Conservation (phyloP, 1,140 invertebrate species). For the Listronotus bonariensis region DNA sequence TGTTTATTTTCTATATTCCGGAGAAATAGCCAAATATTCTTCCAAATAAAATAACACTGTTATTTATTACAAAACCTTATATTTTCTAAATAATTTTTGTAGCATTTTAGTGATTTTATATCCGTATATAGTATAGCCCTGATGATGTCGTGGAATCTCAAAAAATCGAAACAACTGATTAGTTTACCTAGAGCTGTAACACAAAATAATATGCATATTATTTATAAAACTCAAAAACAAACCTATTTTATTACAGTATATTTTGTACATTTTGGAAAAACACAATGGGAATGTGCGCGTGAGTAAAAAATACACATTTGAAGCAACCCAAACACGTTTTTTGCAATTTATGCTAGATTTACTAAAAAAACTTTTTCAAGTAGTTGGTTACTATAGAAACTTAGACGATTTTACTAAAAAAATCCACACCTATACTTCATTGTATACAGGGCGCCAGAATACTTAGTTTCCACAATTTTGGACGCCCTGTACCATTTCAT, state of each 20-base stretch:
- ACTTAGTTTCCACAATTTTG: background rate
- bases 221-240: constrained; percentile 14
- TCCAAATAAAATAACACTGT: no score
- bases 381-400: constrained; percentile 32
- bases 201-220: background rate
- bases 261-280: constrained; percentile 46
- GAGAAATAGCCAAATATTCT: no score
- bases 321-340: constrained; percentile 23
- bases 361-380: constrained; percentile 35
- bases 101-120: no score
- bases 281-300: constrained; percentile 48
- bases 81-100: no score
- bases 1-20: no score
- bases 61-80: no score
- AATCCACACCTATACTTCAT: constrained; percentile 26
- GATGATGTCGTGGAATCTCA: no score
- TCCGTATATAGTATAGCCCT: no score
- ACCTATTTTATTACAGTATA: constrained; percentile 46
- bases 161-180: no score
- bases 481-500: constrained; percentile 13
- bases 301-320: constrained; percentile 39
- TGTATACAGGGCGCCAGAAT: background rate
- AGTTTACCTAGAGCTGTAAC: no score
- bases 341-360: constrained; percentile 38
- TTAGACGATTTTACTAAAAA: constrained; percentile 27